Base-by-base conservation (phyloP, 2,797 vertebrate species). In the Nannoperca australis region DNA sequence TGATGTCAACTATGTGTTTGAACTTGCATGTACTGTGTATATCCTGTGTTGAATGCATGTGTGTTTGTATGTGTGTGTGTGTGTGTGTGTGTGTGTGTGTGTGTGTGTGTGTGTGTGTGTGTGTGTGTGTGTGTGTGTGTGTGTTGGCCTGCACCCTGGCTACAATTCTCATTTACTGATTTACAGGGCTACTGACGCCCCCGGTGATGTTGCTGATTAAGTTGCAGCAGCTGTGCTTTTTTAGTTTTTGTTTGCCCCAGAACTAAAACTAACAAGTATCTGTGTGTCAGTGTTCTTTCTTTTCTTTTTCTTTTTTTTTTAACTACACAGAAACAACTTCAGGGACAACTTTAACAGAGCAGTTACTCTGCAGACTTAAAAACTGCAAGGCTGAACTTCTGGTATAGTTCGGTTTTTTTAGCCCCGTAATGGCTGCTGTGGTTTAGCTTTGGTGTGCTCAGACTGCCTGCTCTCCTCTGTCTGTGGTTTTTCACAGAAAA, bases 401-500 rank as follows among this genome's bases (percentile, higher is more conserved):
- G 66, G 63, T 81, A 81, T 42, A 53, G 61, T 82, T 73, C 63
- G 12, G 58, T 56, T 73, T 56, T 89, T 90, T 91, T 89, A 92
- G 86, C 78, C 66, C 76, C 15, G 12, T 86, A 76, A 88, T 91
- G 82, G 86, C 89, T 70, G 80, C 89, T 88, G 90, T 85, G 91
- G 92, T 91, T 85, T 78, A 58, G 85, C 78, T 75, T 72, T 74
- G 85, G 72, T 82, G 78, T 45, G 73, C 81, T 82, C 63, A 47
- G 70, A 8, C 86, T 73, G 84, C 83, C 79, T 82, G 67, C 60
- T 59, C 75, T 87, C 56, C 61, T 85, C 83, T 42, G 84, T 85
- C 84, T 92, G 93, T 92, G 93, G 89, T 88, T 94, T 93, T 93
- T 91, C 76, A n/a, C 77, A 83, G 92, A 91, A 92, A 86, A 89